Percentiles rank a stretch among this genome's conserved stretches.
phyloP scores from a whole-genome alignment of 2,888 invertebrate genomes.

The Harpagoxenus sublaevis region DNA sequence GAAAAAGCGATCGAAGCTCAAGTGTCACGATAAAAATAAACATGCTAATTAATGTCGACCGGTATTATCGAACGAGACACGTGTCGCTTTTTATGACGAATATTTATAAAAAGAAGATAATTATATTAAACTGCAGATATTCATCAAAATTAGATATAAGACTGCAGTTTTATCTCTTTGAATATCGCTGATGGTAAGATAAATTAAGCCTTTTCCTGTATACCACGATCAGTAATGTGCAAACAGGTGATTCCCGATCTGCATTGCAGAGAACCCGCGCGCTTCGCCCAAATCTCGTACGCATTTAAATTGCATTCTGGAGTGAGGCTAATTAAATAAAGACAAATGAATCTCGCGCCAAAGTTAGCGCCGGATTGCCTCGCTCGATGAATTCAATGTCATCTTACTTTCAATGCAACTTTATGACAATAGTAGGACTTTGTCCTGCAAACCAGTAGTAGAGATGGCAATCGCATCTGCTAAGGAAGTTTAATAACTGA shows the following conservation, averaged over 20 bases:
- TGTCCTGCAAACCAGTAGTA: background rate
- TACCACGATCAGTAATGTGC: background rate
- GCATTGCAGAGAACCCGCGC: background rate
- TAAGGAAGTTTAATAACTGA: slow-evolving; percentile 5
- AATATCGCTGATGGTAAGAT: background rate
- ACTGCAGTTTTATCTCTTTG: background rate
- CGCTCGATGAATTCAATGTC: slow-evolving; percentile 47
- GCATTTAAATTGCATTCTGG: slow-evolving; percentile 8
- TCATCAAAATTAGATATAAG: background rate
- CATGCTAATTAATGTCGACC: background rate
- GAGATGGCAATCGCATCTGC: background rate
- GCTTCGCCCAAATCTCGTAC: background rate
- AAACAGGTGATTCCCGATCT: background rate
- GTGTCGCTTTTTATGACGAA: background rate
- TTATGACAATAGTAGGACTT: background rate
- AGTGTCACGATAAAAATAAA: background rate
- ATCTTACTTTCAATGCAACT: background rate
- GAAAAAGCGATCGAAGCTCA: background rate
- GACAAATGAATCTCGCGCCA: slow-evolving; percentile 8
- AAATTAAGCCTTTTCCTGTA: background rate
- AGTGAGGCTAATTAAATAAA: slow-evolving; percentile 4
- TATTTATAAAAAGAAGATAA: background rate
- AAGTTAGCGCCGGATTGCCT: background rate
- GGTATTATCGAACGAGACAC: background rate
- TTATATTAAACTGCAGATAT: background rate